phyloP scores from a whole-genome alignment of 2,113 vertebrate species.

The Vulpes ferrilata region DNA sequence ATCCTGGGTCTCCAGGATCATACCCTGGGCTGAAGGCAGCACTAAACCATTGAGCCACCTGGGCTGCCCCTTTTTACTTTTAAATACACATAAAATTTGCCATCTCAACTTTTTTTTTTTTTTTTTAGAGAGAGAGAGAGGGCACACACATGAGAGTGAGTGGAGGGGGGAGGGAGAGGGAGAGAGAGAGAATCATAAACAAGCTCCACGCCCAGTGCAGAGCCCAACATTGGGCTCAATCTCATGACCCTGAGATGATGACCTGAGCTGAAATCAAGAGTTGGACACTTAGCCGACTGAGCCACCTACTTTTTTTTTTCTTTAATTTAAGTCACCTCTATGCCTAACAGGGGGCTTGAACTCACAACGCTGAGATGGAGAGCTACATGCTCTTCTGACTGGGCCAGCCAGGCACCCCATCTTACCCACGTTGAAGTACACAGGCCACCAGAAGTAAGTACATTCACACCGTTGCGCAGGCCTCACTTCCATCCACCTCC shows the following conservation, averaged over 20 bases:
- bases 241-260: not conserved
- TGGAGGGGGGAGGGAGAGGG: no score
- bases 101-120: not conserved
- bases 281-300: not conserved
- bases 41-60: no score
- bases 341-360: not conserved
- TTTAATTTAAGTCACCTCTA: not conserved
- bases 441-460: rapidly evolving
- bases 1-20: no score
- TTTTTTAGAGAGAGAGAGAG: not conserved
- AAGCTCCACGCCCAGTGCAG: not conserved
- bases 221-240: not conserved
- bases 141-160: not conserved
- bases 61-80: not conserved
- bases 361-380: not conserved
- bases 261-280: not conserved
- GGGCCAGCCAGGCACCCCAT: not conserved
- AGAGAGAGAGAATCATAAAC: not conserved
- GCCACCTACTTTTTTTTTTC: not conserved
- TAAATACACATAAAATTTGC: not conserved
- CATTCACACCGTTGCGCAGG: rapidly evolving
- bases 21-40: no score
- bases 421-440: not conserved
- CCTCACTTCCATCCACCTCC: not conserved
- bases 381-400: not conserved